phyloP scores from a whole-genome alignment of 1,140 invertebrate genomes.

The Periplaneta americana region DNA sequence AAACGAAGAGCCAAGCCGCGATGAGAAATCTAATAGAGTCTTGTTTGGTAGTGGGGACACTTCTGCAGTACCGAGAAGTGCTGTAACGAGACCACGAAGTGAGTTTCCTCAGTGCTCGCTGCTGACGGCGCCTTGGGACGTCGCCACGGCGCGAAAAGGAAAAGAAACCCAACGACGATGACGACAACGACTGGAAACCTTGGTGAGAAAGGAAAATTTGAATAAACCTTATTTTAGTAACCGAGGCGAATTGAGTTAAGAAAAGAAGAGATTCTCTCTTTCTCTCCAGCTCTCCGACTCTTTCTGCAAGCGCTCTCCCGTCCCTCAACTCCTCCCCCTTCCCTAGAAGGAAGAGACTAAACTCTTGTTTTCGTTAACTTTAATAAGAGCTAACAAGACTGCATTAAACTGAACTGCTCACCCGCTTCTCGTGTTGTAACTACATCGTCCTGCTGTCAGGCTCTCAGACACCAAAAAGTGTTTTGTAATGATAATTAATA shows the following conservation, averaged over 20 bases:
- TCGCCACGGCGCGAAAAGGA: neutral
- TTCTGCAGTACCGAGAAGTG: no score
- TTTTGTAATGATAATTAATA: no score
- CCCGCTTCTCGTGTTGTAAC: neutral
- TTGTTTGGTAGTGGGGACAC: no score
- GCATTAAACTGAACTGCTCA: neutral
- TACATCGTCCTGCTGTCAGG: no score
- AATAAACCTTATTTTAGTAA: conserved; percentile 19
- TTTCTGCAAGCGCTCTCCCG: neutral
- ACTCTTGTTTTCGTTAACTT: neutral
- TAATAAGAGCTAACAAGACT: conserved; percentile 9
- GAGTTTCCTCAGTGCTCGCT: neutral
- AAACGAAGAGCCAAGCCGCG: no score
- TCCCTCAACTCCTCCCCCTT: neutral
- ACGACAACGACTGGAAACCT: conserved; percentile 12
- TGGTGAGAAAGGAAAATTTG: conserved; percentile 15
- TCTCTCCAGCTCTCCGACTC: no score
- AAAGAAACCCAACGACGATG: neutral
- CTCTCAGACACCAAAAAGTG: no score
- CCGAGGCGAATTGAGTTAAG: neutral
- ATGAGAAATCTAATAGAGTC: no score
- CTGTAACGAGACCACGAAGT: no score
- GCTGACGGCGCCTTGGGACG: conserved; percentile 14
- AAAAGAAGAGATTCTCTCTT: neutral
- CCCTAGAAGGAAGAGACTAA: neutral